phyloP scores from a whole-genome alignment of 2,113 vertebrate genomes.

The Aldabrachelys gigantea region DNA sequence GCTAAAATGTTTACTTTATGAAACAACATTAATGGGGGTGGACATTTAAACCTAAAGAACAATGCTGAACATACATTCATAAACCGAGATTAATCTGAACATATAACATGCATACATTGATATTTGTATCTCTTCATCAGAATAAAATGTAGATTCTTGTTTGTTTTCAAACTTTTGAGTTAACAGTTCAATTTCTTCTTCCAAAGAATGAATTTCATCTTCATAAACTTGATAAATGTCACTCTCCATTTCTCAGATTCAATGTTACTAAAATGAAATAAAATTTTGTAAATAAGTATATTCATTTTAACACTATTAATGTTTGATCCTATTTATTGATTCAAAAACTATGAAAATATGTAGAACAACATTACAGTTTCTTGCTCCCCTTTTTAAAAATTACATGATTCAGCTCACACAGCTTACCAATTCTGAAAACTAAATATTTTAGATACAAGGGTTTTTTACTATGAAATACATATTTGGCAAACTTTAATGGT shows the following conservation, averaged over 20 bases:
- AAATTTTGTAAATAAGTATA: not conserved
- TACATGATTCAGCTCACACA: not conserved
- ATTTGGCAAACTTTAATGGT: not conserved
- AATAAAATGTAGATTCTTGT: constrained; percentile 53
- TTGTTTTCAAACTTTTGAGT: constrained; percentile 63
- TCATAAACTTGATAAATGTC: constrained; percentile 55
- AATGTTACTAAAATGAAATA: not conserved
- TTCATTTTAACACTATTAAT: not conserved
- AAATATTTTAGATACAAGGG: accelerated
- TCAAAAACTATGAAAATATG: not conserved
- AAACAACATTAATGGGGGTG: not conserved
- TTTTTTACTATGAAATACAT: not conserved
- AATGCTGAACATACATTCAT: not conserved
- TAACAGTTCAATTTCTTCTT: constrained; percentile 79
- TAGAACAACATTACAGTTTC: not conserved
- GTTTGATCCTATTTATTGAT: not conserved
- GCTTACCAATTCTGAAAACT: not conserved
- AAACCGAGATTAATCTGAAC: not conserved
- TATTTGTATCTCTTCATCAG: constrained; percentile 58
- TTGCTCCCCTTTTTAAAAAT: not conserved
- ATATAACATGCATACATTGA: constrained; percentile 67
- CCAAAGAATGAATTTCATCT: constrained; percentile 78
- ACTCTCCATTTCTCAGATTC: constrained; percentile 42
- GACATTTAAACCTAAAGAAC: not conserved
- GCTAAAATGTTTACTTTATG: not conserved